Base-by-base conservation (phyloP, 2,888 invertebrate genomes). In the Pandemis heparana region DNA sequence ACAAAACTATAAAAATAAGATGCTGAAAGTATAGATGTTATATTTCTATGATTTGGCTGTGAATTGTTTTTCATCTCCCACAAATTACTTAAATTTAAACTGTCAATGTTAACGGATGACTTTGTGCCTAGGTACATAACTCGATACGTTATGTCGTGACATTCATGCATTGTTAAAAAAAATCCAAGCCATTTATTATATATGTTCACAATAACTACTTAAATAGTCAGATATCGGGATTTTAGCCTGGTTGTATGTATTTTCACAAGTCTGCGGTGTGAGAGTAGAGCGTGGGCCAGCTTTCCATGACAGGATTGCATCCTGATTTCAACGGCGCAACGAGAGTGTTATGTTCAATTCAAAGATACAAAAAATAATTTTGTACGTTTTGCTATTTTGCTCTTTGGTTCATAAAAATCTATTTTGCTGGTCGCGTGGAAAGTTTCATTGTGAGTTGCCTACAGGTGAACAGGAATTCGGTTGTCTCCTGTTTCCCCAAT, bases 171-270 rank as follows among this genome's bases (percentile, higher is more conserved):
- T 48, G 66, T 73, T 63, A 48, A 48, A 12, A 68, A 23, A 41
- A 69, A 64, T 63, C 48, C 23, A 68, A 48, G 32, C 69, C 63
- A 48, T 73, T 68, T 39, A n/a, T 7, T 56, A 63, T 56, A 63
- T 63, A 41, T 64, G 48, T 51, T 61, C 23, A 64, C 43, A 65
- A 53, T 9, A 7, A 53, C 18, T 18, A 51, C 1, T 51, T 6
- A n/a, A 51, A 53, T 18, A 18, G 53, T 53, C 5, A 53, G 7
- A n/a, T n/a, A 48, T 48, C n/a, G n/a, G 48, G 48, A 48, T 7
- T 14, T 48, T 48, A 48, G 48, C 18, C 51, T 53, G 51, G 16
- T 18, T 16, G 51, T 53, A 16, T 16, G 51, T 53, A 16, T 16
- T 6, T 10, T 23, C 56, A 23, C 12, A 56, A 56, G 12, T 23